These are phyloP conservation scores for Monomorium pharaonis DNA, from an alignment of 1,140 invertebrate species.

Conservation along the genomic window DNA sequence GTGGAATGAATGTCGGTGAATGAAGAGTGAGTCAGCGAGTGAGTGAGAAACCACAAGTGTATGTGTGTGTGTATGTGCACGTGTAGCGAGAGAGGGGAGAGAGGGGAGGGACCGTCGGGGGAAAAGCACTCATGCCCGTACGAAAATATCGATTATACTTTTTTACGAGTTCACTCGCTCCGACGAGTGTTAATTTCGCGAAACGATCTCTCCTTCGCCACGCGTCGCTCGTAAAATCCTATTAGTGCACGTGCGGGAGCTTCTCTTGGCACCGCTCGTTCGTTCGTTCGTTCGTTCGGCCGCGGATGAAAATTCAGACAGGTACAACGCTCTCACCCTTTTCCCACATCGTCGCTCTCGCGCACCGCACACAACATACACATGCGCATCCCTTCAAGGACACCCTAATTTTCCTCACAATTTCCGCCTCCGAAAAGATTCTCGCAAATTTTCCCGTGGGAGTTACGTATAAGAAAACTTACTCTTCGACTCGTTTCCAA, in stretches of 20 bases:
- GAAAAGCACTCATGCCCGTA: slow-evolving; percentile 71
- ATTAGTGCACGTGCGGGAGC: slow-evolving; percentile 70
- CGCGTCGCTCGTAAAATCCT: slow-evolving; percentile 75
- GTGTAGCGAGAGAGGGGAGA: not conserved
- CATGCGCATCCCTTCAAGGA: not conserved
- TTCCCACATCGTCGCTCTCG: no score
- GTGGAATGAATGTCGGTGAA: slow-evolving; percentile 21
- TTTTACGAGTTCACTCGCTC: slow-evolving; percentile 72
- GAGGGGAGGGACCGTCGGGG: slow-evolving; percentile 10
- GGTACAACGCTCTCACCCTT: no score
- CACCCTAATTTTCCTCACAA: not conserved
- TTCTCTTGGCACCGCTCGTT: slow-evolving; percentile 26
- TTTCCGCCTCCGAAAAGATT: not conserved
- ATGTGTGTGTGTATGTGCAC: not conserved
- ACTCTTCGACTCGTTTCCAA: not conserved
- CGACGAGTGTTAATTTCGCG: slow-evolving; percentile 75
- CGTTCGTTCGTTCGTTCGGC: slow-evolving; percentile 11
- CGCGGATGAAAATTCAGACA: not conserved
- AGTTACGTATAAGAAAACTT: not conserved
- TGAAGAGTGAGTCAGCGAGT: slow-evolving; percentile 42
- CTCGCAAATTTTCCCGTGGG: not conserved
- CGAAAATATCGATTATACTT: slow-evolving; percentile 79
- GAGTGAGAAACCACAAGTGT: not conserved
- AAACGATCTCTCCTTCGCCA: slow-evolving; percentile 69
- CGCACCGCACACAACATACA: no score